Evolutionary conservation across 2,888 invertebrate genomes (phyloP).

Genomic region (Zele albiditarsus): DNA sequence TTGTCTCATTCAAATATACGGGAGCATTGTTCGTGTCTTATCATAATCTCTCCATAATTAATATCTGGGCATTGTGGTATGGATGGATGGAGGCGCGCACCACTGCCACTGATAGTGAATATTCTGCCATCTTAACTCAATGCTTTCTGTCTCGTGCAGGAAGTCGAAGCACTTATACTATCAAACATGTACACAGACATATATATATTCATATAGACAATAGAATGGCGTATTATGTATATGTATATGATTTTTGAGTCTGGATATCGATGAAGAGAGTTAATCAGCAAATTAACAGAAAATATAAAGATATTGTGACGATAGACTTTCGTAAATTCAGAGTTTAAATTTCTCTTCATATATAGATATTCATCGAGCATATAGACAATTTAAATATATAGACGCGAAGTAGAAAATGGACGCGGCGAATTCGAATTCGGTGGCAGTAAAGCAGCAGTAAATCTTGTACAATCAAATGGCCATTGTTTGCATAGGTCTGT

Average conservation of each 20-base stretch:
- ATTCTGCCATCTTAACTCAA: conserved; percentile 31
- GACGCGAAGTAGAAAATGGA: conserved; percentile 10
- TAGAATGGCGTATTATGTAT: background rate
- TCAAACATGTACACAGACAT: background rate
- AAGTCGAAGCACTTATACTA: conserved; percentile 14
- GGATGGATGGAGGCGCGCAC: conserved; percentile 71
- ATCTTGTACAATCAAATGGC: conserved; percentile 69
- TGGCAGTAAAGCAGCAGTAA: conserved; percentile 66
- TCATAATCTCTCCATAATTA: conserved; percentile 73
- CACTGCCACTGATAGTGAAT: conserved; percentile 70
- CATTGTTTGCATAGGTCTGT: conserved; percentile 67
- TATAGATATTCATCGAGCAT: background rate
- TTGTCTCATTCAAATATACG: conserved; percentile 60
- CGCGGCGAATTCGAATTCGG: conserved; percentile 61
- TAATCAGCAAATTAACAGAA: too few relatives aligned
- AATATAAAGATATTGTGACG: too few relatives aligned
- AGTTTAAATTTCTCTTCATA: background rate
- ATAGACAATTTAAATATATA: background rate
- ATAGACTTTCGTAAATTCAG: too few relatives aligned
- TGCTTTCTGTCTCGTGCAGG: conserved; percentile 34
- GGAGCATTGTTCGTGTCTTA: conserved; percentile 72
- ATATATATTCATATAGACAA: background rate
- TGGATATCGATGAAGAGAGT: too few relatives aligned
- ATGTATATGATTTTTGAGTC: background rate
- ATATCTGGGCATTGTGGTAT: conserved; percentile 73